Conservation (phyloP, 2,113 vertebrate genomes). For the Falco punctatus region DNA sequence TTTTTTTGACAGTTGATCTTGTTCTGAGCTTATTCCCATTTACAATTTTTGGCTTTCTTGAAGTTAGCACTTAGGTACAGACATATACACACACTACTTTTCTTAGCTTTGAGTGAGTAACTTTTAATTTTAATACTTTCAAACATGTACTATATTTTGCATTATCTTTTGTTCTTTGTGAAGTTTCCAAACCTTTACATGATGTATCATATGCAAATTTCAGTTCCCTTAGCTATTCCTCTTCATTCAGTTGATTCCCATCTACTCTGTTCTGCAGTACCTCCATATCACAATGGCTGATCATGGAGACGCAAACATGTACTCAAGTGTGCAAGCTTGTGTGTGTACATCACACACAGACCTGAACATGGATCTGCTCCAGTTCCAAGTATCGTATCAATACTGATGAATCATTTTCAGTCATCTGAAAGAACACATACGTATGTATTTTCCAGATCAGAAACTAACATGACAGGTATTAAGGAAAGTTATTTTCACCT, state of each 20-base stretch:
- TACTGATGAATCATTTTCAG: not conserved
- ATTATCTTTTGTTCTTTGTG: not conserved
- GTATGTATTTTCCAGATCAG: not conserved
- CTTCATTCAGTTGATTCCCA: not conserved
- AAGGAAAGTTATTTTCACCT: not conserved
- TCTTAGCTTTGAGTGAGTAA: not conserved
- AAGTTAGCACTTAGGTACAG: not conserved
- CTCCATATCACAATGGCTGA: not conserved
- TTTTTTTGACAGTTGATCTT: not conserved
- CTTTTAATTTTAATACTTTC: constrained; percentile 9
- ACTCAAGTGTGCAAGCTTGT: not conserved
- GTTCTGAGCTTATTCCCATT: not conserved
- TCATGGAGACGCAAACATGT: not conserved
- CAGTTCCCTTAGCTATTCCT: not conserved
- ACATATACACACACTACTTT: not conserved
- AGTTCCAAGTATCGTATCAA: not conserved
- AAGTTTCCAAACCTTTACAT: not conserved
- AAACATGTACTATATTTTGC: not conserved
- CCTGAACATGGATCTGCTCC: not conserved
- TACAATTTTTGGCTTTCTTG: not conserved
- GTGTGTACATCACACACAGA: not conserved
- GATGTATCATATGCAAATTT: not conserved
- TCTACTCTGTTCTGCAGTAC: not conserved
- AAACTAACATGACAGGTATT: not conserved
- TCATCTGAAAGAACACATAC: not conserved